Conservation (phyloP, 2,113 vertebrate genomes). For the Hippocampus zosterae region DNA sequence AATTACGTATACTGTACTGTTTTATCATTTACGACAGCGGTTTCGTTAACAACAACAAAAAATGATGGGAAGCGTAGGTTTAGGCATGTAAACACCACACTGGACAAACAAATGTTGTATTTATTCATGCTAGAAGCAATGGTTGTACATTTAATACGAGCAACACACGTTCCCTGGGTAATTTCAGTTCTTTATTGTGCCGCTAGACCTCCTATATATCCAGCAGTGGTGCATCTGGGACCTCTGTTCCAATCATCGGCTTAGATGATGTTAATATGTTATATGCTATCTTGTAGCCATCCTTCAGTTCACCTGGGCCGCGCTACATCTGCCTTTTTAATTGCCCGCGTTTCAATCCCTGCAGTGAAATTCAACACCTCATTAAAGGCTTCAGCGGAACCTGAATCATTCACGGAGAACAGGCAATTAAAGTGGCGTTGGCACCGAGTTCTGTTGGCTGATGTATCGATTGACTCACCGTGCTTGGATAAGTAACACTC, state of each 20-base stretch:
- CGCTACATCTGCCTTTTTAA: slow-evolving; percentile 51
- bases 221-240: background rate
- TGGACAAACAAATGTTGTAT: slow-evolving; percentile 9
- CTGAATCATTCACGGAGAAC: slow-evolving; percentile 50
- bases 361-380: slow-evolving; percentile 59
- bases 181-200: slow-evolving; percentile 1
- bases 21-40: background rate
- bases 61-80: background rate
- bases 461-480: slow-evolving; percentile 54
- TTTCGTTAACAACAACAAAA: background rate
- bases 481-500: slow-evolving; percentile 27
- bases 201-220: background rate
- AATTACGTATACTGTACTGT: background rate
- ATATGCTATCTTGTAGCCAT: slow-evolving; percentile 21
- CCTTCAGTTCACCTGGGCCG: slow-evolving; percentile 34
- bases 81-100: slow-evolving; percentile 5
- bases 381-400: slow-evolving; percentile 52
- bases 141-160: slow-evolving; percentile 11
- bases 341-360: slow-evolving; percentile 50
- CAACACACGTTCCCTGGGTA: background rate
- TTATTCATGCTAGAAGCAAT: slow-evolving; percentile 6
- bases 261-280: slow-evolving; percentile 26
- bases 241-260: slow-evolving; percentile 15
- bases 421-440: slow-evolving; percentile 59
- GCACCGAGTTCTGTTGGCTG: slow-evolving; percentile 49